Percentiles rank a stretch among this genome's conserved stretches.
phyloP scores from a whole-genome alignment of 2,797 vertebrate genomes.

The Trichosurus vulpecula region DNA sequence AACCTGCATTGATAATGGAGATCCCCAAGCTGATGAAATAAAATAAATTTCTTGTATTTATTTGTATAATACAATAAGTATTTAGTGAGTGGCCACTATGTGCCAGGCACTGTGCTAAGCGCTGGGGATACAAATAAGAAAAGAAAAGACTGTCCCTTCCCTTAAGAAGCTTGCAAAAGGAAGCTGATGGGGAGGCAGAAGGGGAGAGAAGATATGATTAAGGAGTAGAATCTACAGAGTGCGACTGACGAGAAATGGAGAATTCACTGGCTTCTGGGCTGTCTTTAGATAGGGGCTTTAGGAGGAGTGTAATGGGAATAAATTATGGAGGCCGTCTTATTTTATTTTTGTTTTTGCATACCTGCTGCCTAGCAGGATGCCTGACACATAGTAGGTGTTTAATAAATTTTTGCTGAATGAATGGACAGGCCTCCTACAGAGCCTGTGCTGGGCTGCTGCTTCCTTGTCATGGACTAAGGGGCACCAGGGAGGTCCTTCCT shows the following conservation, averaged over 20 bases:
- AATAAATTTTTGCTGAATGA: background rate
- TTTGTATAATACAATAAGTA: background rate
- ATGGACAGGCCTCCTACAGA: background rate
- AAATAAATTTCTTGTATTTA: background rate
- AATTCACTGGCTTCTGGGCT: background rate
- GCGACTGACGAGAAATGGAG: background rate
- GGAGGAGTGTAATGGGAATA: background rate
- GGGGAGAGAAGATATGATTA: background rate
- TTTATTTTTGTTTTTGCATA: background rate
- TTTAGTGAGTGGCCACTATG: background rate
- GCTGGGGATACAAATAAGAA: background rate
- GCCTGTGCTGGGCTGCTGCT: background rate
- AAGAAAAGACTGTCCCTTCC: background rate
- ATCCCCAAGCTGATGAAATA: background rate
- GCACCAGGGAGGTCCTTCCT: background rate
- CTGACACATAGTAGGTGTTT: background rate
- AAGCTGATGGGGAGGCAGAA: background rate
- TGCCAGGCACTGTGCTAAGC: background rate
- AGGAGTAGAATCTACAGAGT: background rate
- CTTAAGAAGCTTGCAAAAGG: background rate
- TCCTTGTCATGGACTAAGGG: rapidly evolving
- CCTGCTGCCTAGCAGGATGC: background rate
- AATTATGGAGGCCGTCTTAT: background rate
- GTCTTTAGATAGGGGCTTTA: background rate
- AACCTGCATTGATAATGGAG: background rate